phyloP scores from a whole-genome alignment of 2,888 invertebrate genomes.

The Heliconius ethilla region DNA sequence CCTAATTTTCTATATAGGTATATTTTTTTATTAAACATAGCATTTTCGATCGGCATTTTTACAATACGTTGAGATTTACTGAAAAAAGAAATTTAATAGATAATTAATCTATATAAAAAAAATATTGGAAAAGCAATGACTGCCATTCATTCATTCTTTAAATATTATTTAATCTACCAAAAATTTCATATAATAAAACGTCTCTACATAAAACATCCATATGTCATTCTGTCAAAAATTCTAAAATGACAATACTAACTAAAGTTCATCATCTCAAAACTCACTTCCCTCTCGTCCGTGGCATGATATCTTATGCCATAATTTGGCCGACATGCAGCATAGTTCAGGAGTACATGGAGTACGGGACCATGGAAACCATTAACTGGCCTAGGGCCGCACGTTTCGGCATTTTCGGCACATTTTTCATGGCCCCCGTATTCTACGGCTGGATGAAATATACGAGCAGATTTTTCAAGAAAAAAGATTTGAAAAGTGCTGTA shows the following conservation, averaged over 20 bases:
- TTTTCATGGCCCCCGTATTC: constrained; percentile 89
- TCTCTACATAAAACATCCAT: neutral
- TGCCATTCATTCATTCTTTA: neutral
- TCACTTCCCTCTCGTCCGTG: constrained; percentile 75
- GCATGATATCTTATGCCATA: constrained; percentile 87
- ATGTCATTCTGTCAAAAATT: constrained; percentile 19
- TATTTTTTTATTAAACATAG: neutral
- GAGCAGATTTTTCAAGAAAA: constrained; percentile 60
- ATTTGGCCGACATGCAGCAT: constrained; percentile 88
- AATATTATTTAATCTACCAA: constrained; percentile 1
- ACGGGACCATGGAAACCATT: constrained; percentile 57
- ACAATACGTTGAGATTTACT: neutral
- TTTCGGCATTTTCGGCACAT: constrained; percentile 87
- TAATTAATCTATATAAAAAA: neutral
- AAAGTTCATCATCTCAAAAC: constrained; percentile 70
- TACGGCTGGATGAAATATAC: constrained; percentile 87
- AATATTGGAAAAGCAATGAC: neutral
- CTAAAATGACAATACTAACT: constrained; percentile 55
- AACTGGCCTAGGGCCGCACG: constrained; percentile 85
- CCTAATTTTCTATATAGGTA: neutral
- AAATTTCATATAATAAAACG: neutral
- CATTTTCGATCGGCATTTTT: neutral
- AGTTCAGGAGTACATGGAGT: constrained; percentile 82
- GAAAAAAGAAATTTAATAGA: neutral
- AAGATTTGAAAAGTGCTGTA: constrained; percentile 57